A percentile compares a stretch with the other conserved stretches of the same genome.
phyloP scores from a whole-genome alignment of 2,797 vertebrate species.

The Bovichtus variegatus region DNA sequence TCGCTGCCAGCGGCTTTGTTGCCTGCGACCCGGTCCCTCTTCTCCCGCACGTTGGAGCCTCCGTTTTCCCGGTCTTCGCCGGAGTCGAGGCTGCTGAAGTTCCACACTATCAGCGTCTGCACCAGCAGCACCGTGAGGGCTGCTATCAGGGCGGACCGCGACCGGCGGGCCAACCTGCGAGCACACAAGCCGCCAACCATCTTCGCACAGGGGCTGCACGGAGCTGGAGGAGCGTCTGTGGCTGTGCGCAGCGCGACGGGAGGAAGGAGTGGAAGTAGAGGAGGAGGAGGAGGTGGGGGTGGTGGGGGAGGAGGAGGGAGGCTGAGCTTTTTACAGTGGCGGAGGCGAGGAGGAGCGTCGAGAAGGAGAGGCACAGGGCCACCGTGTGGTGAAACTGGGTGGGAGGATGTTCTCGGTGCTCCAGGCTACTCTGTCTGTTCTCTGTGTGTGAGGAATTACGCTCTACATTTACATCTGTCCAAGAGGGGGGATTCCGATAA shows the following conservation, averaged over 20 bases:
- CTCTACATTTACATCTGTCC: not conserved
- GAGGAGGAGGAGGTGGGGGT: constrained; percentile 49
- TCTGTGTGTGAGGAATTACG: not conserved
- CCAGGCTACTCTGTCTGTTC: constrained; percentile 8
- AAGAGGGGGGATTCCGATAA: not conserved
- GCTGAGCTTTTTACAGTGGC: constrained; percentile 47
- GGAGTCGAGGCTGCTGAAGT: constrained; percentile 94
- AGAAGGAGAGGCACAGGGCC: constrained; percentile 76
- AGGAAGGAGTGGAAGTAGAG: constrained; percentile 73
- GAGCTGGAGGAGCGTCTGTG: constrained; percentile 72
- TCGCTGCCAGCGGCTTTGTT: constrained; percentile 81
- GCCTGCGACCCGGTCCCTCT: constrained; percentile 83
- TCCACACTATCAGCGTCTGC: constrained; percentile 95
- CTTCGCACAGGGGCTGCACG: constrained; percentile 69
- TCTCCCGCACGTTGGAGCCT: constrained; percentile 82
- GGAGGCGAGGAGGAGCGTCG: constrained; percentile 67
- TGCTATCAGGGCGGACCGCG: constrained; percentile 90
- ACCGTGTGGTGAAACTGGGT: constrained; percentile 76
- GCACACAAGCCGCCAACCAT: constrained; percentile 87
- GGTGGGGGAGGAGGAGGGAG: constrained; percentile 36
- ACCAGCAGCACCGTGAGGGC: constrained; percentile 93
- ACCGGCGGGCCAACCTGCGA: constrained; percentile 93
- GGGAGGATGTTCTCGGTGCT: constrained; percentile 13
- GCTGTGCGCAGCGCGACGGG: constrained; percentile 76
- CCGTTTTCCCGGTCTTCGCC: constrained; percentile 87